Percentiles rank a stretch among this genome's conserved stretches.
These are phyloP conservation scores for Drosophila lutescens DNA, from an alignment of 2,888 invertebrate genomes.

Conservation along the genomic window DNA sequence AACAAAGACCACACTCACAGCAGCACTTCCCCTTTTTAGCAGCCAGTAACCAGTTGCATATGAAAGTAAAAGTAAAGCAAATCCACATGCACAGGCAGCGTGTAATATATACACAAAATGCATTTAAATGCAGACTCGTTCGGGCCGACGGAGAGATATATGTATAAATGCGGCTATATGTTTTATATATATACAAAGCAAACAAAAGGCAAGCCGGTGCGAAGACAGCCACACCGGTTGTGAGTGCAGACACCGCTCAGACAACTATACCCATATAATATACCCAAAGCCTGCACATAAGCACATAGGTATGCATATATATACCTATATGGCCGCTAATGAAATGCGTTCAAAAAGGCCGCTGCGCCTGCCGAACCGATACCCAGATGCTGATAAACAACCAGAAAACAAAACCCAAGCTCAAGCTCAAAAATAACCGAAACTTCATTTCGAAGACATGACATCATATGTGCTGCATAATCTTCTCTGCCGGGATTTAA, in stretches of 20 bases:
- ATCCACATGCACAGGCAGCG: conserved; percentile 48
- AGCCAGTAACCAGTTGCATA: conserved; percentile 74
- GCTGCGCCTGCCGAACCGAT: conserved; percentile 55
- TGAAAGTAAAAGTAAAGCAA: conserved; percentile 80
- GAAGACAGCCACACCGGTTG: conserved; percentile 65
- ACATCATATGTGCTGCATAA: conserved; percentile 70
- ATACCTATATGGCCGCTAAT: conserved; percentile 45
- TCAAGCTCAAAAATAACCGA: conserved; percentile 38
- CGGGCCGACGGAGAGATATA: conserved; percentile 17
- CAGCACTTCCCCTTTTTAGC: conserved; percentile 64
- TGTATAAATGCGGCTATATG: conserved; percentile 11
- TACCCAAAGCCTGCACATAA: conserved; percentile 20
- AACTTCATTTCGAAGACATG: conserved; percentile 55
- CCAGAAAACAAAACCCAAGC: conserved; percentile 26
- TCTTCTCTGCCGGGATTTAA: conserved; percentile 34
- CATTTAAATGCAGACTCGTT: conserved; percentile 45
- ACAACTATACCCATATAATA: conserved; percentile 24
- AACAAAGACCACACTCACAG: conserved; percentile 37
- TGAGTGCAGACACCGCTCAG: conserved; percentile 57
- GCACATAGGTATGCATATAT: conserved; percentile 18
- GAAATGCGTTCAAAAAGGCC: conserved; percentile 73
- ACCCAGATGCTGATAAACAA: conserved; percentile 59
- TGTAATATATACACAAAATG: conserved; percentile 42
- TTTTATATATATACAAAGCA: conserved; percentile 53
- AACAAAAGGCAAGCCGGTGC: conserved; percentile 63